Base-by-base conservation (phyloP, 2,888 invertebrate species). In the Sabatieria punctata region DNA sequence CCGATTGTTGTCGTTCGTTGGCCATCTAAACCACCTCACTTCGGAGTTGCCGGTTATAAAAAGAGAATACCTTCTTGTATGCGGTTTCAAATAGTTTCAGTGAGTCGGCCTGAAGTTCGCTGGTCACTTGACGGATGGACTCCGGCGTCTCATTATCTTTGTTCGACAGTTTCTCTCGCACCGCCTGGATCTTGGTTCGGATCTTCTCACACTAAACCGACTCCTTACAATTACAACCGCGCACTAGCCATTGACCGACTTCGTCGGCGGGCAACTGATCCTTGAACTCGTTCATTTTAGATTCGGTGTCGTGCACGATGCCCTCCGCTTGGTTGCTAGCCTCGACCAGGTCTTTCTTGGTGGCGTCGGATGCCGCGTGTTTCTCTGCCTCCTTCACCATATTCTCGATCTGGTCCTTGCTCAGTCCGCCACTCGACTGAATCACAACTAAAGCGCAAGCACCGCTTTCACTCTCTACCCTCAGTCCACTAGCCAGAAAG, bases 361-460 rank as follows among this genome's bases (percentile, higher is more conserved):
- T 75, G 67, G 80, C 85, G 70, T 97, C 97, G 39, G 82, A 80
- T 49, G 81, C 82, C 1, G 97, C 93, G 68, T 85, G 88, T 68
- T 82, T 82, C 67, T 97, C 97, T 0, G 95, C 97, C 55, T 88
- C 89, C 68, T 83, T 84, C 48, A 99, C 84, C 97, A 97, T 99
- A 71, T 97, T 97, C 72, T 99, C 97, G 60, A 97, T 97, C 71
- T 99, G 95, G 65, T 97, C 97, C 71, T 97, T 95, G 65, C 86
- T 89, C 13, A 99, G 74, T 52, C 97, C 97, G 60, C 97, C 97
- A 25, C 91, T 91, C 0, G 95, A 95, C 66, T 95, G 95, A 70
- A 97, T 97, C 4, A 95, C 85, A 71, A 91, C 84, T 85, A 74
- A 18, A 65, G 65, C 6, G 15, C 6, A 27, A 35, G n/a, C 11